Evolutionary conservation across 2,797 vertebrate species (phyloP).

Genomic region (Erethizon dorsatum): DNA sequence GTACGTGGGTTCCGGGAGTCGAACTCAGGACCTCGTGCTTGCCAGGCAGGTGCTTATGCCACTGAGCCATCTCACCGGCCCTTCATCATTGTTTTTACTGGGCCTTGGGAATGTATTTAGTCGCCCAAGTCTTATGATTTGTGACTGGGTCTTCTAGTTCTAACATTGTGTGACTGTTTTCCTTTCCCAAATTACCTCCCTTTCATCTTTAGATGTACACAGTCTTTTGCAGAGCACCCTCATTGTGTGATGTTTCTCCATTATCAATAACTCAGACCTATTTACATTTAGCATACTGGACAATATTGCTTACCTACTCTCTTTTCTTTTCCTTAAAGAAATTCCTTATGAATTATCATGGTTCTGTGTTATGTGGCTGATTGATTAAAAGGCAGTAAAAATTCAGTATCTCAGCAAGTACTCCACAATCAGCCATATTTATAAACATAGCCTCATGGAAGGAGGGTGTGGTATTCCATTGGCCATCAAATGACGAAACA

Average conservation of each 20-base stretch:
- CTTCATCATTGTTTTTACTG: not conserved
- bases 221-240: constrained; percentile 33
- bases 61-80: too few relatives aligned
- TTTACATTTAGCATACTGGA: constrained; percentile 66
- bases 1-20: too few relatives aligned
- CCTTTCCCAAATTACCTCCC: not conserved
- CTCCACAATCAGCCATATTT: constrained; percentile 78
- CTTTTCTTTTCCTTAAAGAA: constrained; percentile 61
- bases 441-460: constrained; percentile 39
- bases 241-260: constrained; percentile 34
- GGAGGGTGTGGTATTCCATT: constrained; percentile 29
- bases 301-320: constrained; percentile 50
- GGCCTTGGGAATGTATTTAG: not conserved
- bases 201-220: not conserved
- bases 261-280: constrained; percentile 63
- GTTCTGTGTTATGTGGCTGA: constrained; percentile 35
- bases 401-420: constrained; percentile 27
- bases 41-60: too few relatives aligned
- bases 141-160: not conserved
- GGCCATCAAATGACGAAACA: constrained; percentile 71
- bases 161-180: not conserved
- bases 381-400: constrained; percentile 79
- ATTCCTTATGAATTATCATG: constrained; percentile 15
- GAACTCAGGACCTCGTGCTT: too few relatives aligned
- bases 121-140: not conserved